Percentiles rank a stretch among this genome's conserved stretches.
Evolutionary conservation across 2,797 vertebrate species (phyloP).

Genomic region (Numenius phaeopus): DNA sequence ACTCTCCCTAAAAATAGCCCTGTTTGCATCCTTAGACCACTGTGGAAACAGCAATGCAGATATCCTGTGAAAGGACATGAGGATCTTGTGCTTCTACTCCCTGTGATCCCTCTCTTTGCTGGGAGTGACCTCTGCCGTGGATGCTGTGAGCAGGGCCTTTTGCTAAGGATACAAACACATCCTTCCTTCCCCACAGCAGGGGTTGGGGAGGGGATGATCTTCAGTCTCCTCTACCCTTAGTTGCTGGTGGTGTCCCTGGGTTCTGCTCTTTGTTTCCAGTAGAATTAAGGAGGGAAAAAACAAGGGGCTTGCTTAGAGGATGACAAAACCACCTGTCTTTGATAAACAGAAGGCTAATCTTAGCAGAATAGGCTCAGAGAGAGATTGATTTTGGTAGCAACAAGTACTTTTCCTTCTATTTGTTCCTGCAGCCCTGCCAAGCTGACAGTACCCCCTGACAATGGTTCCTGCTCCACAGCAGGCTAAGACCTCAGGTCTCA

Average conservation of each 20-base stretch:
- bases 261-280: neutral
- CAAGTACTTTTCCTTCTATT: neutral
- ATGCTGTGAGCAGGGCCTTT: rapidly evolving
- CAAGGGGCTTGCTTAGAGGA: neutral
- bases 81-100: neutral
- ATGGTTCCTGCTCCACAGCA: neutral
- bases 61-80: rapidly evolving
- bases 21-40: neutral
- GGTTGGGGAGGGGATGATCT: neutral
- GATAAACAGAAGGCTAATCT: neutral
- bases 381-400: neutral
- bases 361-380: neutral
- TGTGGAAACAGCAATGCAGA: neutral
- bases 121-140: neutral
- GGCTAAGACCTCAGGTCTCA: neutral
- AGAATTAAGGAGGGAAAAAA: neutral
- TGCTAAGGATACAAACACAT: rapidly evolving
- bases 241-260: neutral
- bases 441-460: neutral
- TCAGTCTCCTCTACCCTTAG: neutral
- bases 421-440: neutral
- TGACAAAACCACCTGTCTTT: neutral
- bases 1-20: neutral
- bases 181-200: neutral
- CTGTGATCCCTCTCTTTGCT: neutral